Base-by-base conservation (phyloP, 2,797 vertebrate genomes). In the Phrynocephalus guinanensis region DNA sequence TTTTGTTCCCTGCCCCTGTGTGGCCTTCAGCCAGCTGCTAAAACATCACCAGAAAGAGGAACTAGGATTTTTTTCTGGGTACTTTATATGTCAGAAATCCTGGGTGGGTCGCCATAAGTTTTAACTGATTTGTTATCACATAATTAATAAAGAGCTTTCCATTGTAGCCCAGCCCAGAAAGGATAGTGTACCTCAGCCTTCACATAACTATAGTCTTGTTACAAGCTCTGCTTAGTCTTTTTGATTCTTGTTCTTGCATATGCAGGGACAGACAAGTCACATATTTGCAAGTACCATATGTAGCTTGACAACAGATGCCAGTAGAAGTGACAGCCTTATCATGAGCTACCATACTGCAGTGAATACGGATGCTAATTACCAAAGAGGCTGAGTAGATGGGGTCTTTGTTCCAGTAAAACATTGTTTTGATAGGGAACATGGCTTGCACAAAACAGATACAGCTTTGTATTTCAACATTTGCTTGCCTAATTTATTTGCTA, bases 281-380 rank as follows among this genome's bases (percentile, higher is more conserved):
- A 63, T 0, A 24, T 86, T 90, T 88, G 2, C 71, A 81, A 33
- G 28, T 87, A 44, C 38, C 38, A 44, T 44, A 3, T 91, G 75
- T 86, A 70, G 44, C 89, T 81, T 86, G 78, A 72, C 86, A 88
- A 92, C 93, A 87, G 56, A 26, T 90, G 20, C 88, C 90, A 90
- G 88, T 86, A 89, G 84, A 94, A 94, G 91, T 90, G 86, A 56
- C 90, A 82, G 67, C 33, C 88, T 95, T 95, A 94, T 94, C 92
- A 56, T 44, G 83, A 82, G 60, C 50, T 87, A 24, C 87, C 93
- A 87, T 70, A 90, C 79, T 87, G 11, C 85, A 86, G 26, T 76
- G 66, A 87, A 60, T 16, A 44, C n/a, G 91, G 8, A 9, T 90
- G 60, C 79, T 83, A 48, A 82, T 79, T 80, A 66, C 50, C 28